phyloP scores from a whole-genome alignment of 2,797 vertebrate genomes.

The Mareca strepera region DNA sequence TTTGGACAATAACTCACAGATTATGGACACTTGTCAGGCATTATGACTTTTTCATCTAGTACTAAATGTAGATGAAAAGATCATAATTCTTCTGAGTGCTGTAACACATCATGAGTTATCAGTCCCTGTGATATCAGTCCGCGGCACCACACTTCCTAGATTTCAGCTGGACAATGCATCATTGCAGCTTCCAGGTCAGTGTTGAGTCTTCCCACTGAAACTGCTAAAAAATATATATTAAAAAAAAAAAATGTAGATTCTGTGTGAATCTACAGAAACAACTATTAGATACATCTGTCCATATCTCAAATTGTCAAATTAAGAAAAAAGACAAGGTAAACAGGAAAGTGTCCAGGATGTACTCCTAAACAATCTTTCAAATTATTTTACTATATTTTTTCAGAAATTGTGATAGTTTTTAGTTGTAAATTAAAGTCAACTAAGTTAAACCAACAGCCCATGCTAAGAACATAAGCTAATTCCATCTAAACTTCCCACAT shows the following conservation, averaged over 20 bases:
- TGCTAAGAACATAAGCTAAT: background rate
- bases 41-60: background rate
- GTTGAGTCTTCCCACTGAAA: background rate
- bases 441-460: background rate
- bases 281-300: background rate
- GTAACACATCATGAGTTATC: background rate
- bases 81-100: background rate
- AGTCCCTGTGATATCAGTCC: background rate
- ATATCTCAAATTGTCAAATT: background rate
- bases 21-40: background rate
- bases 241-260: background rate
- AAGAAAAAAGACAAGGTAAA: background rate
- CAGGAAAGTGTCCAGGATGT: background rate
- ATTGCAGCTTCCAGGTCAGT: background rate
- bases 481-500: background rate
- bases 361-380: background rate
- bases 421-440: background rate
- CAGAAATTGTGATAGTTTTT: background rate
- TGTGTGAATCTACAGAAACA: background rate
- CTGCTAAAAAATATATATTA: background rate
- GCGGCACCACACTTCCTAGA: background rate
- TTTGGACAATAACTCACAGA: background rate
- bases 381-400: background rate
- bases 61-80: background rate
- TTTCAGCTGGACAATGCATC: background rate